Evolutionary conservation across 2,113 vertebrate genomes (phyloP).

Genomic region (Oncorhynchus nerka): DNA sequence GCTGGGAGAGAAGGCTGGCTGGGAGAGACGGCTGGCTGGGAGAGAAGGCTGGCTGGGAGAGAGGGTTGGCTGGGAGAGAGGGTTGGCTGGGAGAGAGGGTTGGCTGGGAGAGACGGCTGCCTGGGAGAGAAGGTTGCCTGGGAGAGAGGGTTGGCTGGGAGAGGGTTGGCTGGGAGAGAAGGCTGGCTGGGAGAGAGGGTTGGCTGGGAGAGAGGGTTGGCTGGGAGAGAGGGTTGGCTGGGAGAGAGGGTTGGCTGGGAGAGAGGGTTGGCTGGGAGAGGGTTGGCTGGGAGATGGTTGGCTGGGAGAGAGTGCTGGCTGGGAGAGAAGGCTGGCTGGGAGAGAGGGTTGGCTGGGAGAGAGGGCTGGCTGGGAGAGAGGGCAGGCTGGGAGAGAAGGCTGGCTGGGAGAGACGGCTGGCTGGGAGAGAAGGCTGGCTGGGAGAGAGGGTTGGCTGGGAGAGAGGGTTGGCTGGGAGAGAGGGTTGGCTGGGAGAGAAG

Average conservation of each 20-base stretch:
- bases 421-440: not conserved
- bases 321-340: no score
- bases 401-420: not conserved
- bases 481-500: not conserved
- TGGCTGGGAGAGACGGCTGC: accelerated
- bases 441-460: not conserved
- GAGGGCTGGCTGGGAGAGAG: not conserved
- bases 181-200: not conserved
- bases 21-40: no score
- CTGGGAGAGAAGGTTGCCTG: no score
- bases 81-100: not conserved
- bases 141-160: no score
- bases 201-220: not conserved
- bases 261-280: no score
- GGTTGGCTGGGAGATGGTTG: not conserved
- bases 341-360: not conserved
- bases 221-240: not conserved
- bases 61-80: not conserved
- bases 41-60: not conserved
- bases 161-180: not conserved
- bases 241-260: not conserved
- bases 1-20: no score
- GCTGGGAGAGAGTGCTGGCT: no score
- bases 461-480: not conserved
- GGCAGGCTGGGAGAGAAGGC: not conserved